Evolutionary conservation across 2,113 vertebrate species (phyloP), one percentile per base, ranked within the genome.

Genomic region (Scopus umbretta): DNA sequence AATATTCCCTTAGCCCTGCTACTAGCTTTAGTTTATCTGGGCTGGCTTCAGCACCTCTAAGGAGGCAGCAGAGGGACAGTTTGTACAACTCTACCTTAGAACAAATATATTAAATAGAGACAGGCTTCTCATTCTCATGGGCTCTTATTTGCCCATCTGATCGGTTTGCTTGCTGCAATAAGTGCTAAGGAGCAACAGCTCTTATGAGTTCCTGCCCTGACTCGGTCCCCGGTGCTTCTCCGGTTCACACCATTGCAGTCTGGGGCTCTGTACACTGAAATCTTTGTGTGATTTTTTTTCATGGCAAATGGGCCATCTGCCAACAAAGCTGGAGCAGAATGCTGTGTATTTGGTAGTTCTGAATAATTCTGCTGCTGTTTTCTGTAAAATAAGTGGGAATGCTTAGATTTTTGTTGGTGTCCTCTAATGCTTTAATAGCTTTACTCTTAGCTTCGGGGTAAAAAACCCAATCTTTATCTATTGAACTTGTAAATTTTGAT

Each of bases 401-500:
- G 89, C 61, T 49, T 67, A 47, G 78, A 32, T 75, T 93, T 94
- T 68, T 58, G 61, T 80, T 86, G 78, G 62, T 94, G 62, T 81
- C 87, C 91, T 91, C 85, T 92, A 42, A 65, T 6, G 90, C 96
- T 92, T 92, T 73, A 40, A 13, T 85, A 62, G 81, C 34, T 93
- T 93, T 94, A 16, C 50, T 73, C 68, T 32, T 7, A 29, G 88
- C 82, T 94, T 86, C 85, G 67, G 90, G 59, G 40, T 11, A 42
- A 86, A 58, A 65, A 42, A 16, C 16, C 10, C 73, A 94, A 52
- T 76, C 92, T 90, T 96, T 95, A 94, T 93, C 95, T 96, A 32
- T 7, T 55, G 88, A 76, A 56, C 90, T 91, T 97, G 93, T 96
- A 95, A 81, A 95, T 86, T 90, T 80, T 86, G 92, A 97, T 96